These are phyloP conservation scores for Panagrolaimus sp. DNA, from an alignment of 1,140 invertebrate species.

Conservation along the genomic window DNA sequence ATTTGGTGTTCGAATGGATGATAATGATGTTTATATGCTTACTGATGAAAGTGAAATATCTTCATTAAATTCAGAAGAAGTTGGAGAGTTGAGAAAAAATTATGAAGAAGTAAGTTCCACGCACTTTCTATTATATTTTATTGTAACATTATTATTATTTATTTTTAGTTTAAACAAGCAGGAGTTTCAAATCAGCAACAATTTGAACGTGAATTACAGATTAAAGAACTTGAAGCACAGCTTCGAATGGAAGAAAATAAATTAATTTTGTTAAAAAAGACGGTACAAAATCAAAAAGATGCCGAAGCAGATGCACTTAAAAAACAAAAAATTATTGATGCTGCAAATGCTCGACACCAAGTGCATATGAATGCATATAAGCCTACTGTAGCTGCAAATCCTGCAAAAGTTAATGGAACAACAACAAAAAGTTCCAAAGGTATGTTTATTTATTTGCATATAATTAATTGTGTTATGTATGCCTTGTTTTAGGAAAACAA, in stretches of 20 bases:
- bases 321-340: background rate
- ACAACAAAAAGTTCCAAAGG: background rate
- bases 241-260: slow-evolving; percentile 50
- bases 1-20: slow-evolving; percentile 47
- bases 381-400: background rate
- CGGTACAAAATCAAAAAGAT: slow-evolving; percentile 34
- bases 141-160: background rate
- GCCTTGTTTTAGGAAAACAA: background rate
- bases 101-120: slow-evolving; percentile 36
- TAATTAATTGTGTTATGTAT: background rate
- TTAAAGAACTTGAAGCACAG: slow-evolving; percentile 37
- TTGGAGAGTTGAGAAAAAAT: slow-evolving; percentile 30
- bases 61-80: slow-evolving; percentile 44
- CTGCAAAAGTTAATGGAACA: background rate
- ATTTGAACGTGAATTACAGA: slow-evolving; percentile 38
- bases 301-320: background rate
- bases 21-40: slow-evolving; percentile 46
- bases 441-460: background rate
- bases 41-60: slow-evolving; percentile 55
- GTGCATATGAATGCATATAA: background rate
- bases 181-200: slow-evolving; percentile 33
- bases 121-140: background rate
- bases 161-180: slow-evolving; percentile 31
- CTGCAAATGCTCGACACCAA: background rate
- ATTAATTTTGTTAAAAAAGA: slow-evolving; percentile 45